Evolutionary conservation across 2,888 invertebrate genomes (phyloP), one percentile per base, ranked within the genome.

Genomic region (Drosophila merina): DNA sequence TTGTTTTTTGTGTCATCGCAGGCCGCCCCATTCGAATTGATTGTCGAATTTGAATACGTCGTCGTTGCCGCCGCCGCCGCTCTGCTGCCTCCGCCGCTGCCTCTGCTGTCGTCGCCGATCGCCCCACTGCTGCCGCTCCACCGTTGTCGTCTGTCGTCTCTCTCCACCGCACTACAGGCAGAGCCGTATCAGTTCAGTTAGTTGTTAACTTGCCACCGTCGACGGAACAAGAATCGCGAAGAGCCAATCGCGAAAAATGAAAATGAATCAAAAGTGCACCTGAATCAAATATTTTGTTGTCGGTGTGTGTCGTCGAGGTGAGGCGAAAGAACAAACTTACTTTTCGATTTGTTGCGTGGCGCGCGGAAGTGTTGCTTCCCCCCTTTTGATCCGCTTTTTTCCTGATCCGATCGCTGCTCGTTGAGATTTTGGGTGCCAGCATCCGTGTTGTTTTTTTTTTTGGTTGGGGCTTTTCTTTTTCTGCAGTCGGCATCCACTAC

Each of bases 21-120:
- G 86, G 83, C 83, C 66, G 74, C 45, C 38, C 26, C 72, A 44
- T 42, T 68, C 77, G 64, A 86, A 81, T 82, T 79, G 82, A 83
- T 83, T 83, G 82, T 87, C 82, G 83, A 83, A 85, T 87, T 87
- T 83, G 71, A 85, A 85, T 87, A 82, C 75, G 75, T 75, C 79
- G 82, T 76, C 73, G 72, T 57, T 75, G 56, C 59, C 80, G 75
- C 51, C 72, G 79, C 69, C 66, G 77, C 72, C 77, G 78, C 59
- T 55, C 40, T 60, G 81, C 77, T 25, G n/a, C 54, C 28, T 31
- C 31, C 63, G 81, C 80, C n/a, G 9, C 55, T 28, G 58, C 70
- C 50, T 14, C 14, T 14, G 20, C 48, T 57, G 49, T 49, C 58
- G 56, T 30, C 47, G 40, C 20, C 52, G 57, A 10, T 45, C 10